Conservation (phyloP, 2,797 vertebrate genomes). For the Takifugu ocellatus region DNA sequence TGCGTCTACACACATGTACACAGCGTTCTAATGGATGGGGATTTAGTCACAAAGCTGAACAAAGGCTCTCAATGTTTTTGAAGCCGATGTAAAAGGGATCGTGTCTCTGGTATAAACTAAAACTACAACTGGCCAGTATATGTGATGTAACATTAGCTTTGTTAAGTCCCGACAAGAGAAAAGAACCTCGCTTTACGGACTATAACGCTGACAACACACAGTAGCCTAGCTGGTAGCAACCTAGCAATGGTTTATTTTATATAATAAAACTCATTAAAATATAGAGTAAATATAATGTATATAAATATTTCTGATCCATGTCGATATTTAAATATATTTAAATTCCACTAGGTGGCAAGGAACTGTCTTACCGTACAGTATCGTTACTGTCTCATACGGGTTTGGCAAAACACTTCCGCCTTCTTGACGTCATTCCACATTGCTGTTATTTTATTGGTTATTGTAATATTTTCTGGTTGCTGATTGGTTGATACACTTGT, state of each 20-base stretch:
- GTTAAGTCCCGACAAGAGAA: too few relatives aligned
- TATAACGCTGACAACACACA: slow-evolving; percentile 12
- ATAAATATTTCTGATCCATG: background rate
- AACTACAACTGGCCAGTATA: too few relatives aligned
- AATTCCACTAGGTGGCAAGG: background rate
- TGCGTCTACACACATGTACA: slow-evolving; percentile 35
- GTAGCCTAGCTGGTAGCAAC: slow-evolving; percentile 15
- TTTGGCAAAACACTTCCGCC: slow-evolving; percentile 9
- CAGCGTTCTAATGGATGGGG: too few relatives aligned
- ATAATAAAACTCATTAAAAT: too few relatives aligned
- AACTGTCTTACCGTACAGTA: slow-evolving; percentile 55
- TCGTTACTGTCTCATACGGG: slow-evolving; percentile 14
- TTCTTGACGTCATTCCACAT: slow-evolving; percentile 9
- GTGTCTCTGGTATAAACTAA: too few relatives aligned
- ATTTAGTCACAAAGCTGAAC: too few relatives aligned
- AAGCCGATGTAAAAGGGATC: too few relatives aligned
- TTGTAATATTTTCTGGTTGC: accelerated
- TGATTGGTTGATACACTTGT: slow-evolving; percentile 41
- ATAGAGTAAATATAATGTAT: too few relatives aligned
- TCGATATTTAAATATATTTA: too few relatives aligned
- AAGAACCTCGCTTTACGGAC: background rate
- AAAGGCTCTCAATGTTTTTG: too few relatives aligned
- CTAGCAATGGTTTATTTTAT: slow-evolving; percentile 2
- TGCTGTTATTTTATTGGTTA: slow-evolving; percentile 52
- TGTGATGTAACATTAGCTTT: too few relatives aligned